These are phyloP conservation scores for Euwallacea fornicatus DNA, from an alignment of 1,140 invertebrate species.

Conservation along the genomic window DNA sequence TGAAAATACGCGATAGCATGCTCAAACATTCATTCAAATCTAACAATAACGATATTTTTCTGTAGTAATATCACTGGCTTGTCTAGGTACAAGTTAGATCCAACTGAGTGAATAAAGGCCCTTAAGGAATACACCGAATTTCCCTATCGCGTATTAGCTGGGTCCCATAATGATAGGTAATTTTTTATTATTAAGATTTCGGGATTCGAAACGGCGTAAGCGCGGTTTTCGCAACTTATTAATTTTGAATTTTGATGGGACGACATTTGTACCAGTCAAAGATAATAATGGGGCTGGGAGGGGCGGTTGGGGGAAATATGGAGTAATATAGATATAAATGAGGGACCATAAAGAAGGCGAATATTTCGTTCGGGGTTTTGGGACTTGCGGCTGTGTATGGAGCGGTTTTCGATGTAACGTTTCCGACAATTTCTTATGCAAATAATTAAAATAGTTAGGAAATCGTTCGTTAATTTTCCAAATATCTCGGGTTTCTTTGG, in stretches of 20 bases:
- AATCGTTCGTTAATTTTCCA: no score
- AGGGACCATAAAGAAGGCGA: conserved; percentile 16
- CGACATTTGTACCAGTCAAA: conserved; percentile 39
- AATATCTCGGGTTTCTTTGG: no score
- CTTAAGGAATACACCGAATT: conserved; percentile 28
- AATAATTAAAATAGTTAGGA: no score
- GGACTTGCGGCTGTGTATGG: no score
- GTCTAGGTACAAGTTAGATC: no score
- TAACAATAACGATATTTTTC: no score
- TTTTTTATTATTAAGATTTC: conserved; percentile 48
- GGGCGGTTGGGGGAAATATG: conserved; percentile 11
- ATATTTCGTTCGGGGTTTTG: conserved; percentile 20
- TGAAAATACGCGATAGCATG: no score
- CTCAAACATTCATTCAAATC: no score
- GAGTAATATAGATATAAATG: conserved; percentile 33
- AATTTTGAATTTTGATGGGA: conserved; percentile 41
- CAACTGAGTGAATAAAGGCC: conserved; percentile 5
- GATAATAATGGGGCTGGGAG: conserved; percentile 37
- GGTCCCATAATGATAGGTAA: conserved; percentile 46
- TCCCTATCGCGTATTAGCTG: conserved; percentile 41
- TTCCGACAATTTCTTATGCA: no score
- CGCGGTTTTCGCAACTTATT: conserved; percentile 41
- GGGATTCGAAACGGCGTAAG: conserved; percentile 42
- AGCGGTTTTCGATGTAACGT: no score
- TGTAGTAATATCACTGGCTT: no score